Evolutionary conservation across 1,140 invertebrate species (phyloP).

Genomic region (Ips nitidus): DNA sequence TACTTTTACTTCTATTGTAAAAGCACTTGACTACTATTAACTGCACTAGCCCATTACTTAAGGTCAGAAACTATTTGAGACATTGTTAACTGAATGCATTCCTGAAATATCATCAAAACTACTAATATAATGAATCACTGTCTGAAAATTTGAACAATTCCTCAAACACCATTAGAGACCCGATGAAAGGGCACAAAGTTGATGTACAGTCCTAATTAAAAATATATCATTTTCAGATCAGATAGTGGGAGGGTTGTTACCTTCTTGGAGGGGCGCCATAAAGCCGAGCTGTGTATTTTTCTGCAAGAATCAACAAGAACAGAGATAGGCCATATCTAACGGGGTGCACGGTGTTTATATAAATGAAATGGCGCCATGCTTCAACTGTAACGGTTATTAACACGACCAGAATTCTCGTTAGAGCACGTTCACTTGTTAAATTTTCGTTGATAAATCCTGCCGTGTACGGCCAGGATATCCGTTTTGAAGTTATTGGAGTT

Average conservation of each 20-base stretch:
- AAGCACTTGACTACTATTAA: too few relatives aligned
- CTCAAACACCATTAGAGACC: slow-evolving; percentile 23
- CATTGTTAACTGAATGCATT: too few relatives aligned
- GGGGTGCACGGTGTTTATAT: slow-evolving; percentile 49
- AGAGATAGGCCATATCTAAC: slow-evolving; percentile 47
- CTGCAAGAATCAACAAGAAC: slow-evolving; percentile 48
- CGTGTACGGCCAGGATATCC: slow-evolving; percentile 16
- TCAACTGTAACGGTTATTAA: slow-evolving; percentile 52
- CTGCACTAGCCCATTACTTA: too few relatives aligned
- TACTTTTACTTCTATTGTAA: too few relatives aligned
- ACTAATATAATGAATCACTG: too few relatives aligned
- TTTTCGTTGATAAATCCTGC: slow-evolving; percentile 44
- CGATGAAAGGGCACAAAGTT: slow-evolving; percentile 1
- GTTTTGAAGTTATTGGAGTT: slow-evolving; percentile 17
- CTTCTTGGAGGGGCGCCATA: slow-evolving; percentile 32
- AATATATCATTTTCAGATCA: slow-evolving; percentile 32
- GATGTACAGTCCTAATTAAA: slow-evolving; percentile 29
- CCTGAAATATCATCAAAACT: too few relatives aligned
- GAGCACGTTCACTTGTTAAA: slow-evolving; percentile 51
- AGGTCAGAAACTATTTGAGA: too few relatives aligned
- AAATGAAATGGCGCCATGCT: slow-evolving; percentile 52
- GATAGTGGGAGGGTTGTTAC: slow-evolving; percentile 20
- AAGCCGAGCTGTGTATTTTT: slow-evolving; percentile 34
- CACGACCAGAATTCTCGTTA: slow-evolving; percentile 49
- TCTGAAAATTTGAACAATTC: neutral